Base-by-base conservation (phyloP, 1,140 invertebrate species). In the Macrosteles quadrilineatus region DNA sequence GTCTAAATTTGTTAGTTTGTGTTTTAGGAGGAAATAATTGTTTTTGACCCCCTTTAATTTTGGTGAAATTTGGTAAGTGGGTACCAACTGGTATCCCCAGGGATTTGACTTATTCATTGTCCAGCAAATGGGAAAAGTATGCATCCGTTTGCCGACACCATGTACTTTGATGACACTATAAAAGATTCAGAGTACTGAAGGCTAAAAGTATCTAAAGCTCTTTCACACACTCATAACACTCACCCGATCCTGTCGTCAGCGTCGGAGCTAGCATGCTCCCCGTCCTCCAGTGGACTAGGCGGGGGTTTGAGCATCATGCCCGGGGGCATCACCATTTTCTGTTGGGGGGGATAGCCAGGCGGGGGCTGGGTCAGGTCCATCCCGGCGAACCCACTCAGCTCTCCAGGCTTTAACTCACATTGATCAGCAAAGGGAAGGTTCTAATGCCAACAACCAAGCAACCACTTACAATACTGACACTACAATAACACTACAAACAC, bases 351-450 rank as follows among this genome's bases (percentile, higher is more conserved):
- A 63, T 76, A 75, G 0, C 75, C 76, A 17, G 74, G 75, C 2
- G 76, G 75, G 17, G 75, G 75, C 50, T 70, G 68, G 12, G 66
- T 30, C 69, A 74, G 3, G 47, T 74, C 66, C 66, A 71, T 47
- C 19, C 62, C 25, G 25, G 40, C 40, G 53, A 47, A 72, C 53
- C 43, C 36, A 31, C 82, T 83, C 80, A 86, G 81, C 73, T 87
- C 55, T 30, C 17, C 82, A 57, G 86, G 85, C 78, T 87, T 87
- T 68, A 89, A 82, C 70, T 88, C 88, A 77, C 87, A 89, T 77
- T 88, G 87, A 32, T 87, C 81, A 19, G 88, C 87, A 80, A 89
- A 88, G 40, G 87, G 87, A 70, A 89, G 77, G 75, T 86, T 86
- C 86, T 88, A 75, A 73, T 69, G 77, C 59, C 65, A 70, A 75